Evolutionary conservation across 2,888 invertebrate species (phyloP).

Genomic region (Monoplex corrugatus): DNA sequence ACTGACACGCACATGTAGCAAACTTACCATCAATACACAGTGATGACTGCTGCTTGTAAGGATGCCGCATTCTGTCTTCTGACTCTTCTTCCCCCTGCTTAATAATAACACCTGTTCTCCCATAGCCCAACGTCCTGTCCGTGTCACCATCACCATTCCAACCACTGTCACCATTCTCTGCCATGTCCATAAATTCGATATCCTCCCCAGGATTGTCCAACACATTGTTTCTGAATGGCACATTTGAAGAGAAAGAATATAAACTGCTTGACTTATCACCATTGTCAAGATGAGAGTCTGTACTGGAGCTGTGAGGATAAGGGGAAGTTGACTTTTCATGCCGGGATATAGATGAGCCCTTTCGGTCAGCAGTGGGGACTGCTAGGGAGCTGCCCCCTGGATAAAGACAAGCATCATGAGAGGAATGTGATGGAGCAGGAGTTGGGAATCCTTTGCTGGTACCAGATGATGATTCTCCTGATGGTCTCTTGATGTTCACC

Average conservation of each 20-base stretch:
- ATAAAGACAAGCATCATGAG: neutral
- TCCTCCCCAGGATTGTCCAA: slow-evolving; percentile 56
- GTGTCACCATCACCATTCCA: neutral
- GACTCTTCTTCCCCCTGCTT: no score
- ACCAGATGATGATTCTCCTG: neutral
- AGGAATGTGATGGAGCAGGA: neutral
- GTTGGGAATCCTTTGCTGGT: neutral
- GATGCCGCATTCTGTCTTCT: neutral
- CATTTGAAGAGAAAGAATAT: neutral
- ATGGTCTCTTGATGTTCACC: no score
- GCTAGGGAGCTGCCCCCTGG: neutral
- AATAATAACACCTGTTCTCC: neutral
- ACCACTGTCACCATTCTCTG: neutral
- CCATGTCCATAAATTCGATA: slow-evolving; percentile 53
- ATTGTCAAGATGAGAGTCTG: slow-evolving; percentile 37
- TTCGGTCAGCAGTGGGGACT: neutral
- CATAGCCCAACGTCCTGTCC: neutral
- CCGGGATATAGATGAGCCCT: slow-evolving; percentile 2
- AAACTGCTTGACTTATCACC: slow-evolving; percentile 33
- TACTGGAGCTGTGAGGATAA: slow-evolving; percentile 41
- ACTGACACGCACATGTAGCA: no score
- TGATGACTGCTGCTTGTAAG: slow-evolving; percentile 6
- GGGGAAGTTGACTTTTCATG: slow-evolving; percentile 36
- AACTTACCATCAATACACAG: slow-evolving; percentile 22
- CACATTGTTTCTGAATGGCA: neutral